Conservation (phyloP, 1,140 invertebrate species). For the Aplysia californica region DNA sequence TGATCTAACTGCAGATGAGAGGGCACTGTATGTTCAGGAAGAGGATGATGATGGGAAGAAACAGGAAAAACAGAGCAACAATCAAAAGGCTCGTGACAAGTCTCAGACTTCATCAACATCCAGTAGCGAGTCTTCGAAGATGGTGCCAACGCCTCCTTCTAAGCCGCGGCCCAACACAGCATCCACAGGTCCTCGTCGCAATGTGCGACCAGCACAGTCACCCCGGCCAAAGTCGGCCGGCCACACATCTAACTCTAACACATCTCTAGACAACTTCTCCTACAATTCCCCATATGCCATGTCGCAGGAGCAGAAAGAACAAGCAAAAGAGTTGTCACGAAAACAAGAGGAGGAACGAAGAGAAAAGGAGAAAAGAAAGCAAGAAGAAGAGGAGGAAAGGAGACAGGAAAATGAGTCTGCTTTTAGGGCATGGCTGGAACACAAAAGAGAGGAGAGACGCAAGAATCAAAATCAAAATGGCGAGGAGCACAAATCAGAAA, state of each 20-base stretch:
- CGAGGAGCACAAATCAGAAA: conserved; percentile 4
- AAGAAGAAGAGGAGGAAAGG: conserved; percentile 24
- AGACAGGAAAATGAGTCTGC: conserved; percentile 14
- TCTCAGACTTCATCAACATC: too few relatives aligned
- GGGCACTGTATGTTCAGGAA: conserved; percentile 21
- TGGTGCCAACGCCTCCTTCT: conserved; percentile 47
- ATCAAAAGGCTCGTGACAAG: too few relatives aligned
- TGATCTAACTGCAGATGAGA: conserved; percentile 49
- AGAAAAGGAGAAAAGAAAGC: conserved; percentile 21
- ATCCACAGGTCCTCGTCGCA: not conserved
- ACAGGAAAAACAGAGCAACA: conserved; percentile 12
- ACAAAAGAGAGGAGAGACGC: not conserved
- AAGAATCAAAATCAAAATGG: conserved; percentile 1
- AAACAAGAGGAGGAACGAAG: conserved; percentile 21
- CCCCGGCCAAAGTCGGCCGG: conserved; percentile 13
- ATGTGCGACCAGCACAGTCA: conserved; percentile 5
- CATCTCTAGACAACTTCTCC: conserved; percentile 38
- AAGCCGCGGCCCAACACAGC: conserved; percentile 45
- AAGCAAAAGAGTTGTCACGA: conserved; percentile 2
- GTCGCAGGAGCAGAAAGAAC: conserved; percentile 30
- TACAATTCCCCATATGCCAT: conserved; percentile 62
- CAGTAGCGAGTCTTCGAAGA: too few relatives aligned
- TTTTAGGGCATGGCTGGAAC: conserved; percentile 32
- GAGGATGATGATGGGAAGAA: not conserved
- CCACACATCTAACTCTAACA: not conserved